Evolutionary conservation across 2,113 vertebrate species (phyloP).

Genomic region (Gopherus flavomarginatus): DNA sequence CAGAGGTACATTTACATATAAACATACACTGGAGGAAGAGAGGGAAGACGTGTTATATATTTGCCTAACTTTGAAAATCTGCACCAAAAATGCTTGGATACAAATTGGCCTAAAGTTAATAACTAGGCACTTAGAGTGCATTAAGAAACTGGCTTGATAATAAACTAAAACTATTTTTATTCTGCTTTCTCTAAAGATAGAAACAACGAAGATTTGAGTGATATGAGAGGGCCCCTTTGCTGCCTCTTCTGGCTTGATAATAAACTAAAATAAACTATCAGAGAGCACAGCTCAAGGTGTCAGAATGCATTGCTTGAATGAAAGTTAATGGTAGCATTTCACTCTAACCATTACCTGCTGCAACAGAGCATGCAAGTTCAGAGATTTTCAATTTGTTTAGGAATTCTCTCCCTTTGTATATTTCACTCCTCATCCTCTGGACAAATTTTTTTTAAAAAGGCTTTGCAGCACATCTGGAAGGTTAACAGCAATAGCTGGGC

Average conservation of each 20-base stretch:
- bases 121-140: neutral
- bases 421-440: neutral
- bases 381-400: neutral
- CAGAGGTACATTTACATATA: neutral
- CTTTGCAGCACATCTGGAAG: neutral
- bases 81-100: neutral
- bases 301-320: neutral
- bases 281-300: neutral
- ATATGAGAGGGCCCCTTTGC: too few species aligned
- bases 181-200: too few species aligned
- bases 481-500: neutral
- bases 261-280: neutral
- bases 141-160: slow-evolving; percentile 14
- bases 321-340: neutral
- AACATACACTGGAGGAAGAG: neutral
- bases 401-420: neutral
- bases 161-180: too few species aligned
- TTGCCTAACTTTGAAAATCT: neutral
- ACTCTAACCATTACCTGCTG: neutral
- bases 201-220: too few species aligned
- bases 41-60: neutral
- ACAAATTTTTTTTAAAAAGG: rapidly evolving
- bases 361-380: neutral
- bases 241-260: neutral
- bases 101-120: neutral